phyloP scores from a whole-genome alignment of 92 coral and sea anemone species.

The Phenganax marumi region DNA sequence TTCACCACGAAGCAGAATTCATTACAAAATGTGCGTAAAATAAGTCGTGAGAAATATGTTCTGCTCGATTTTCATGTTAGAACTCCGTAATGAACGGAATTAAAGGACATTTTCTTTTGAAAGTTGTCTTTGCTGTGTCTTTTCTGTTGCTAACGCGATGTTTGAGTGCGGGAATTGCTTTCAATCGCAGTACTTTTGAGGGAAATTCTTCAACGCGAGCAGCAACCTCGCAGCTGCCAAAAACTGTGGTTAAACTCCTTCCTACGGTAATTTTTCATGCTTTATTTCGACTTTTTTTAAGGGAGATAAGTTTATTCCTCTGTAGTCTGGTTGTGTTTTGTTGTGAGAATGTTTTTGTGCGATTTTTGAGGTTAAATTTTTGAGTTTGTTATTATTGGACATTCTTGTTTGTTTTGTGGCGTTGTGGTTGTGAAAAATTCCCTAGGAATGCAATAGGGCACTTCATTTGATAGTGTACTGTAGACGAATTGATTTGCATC shows the following conservation, averaged over 20 bases:
- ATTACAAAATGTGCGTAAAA: background rate
- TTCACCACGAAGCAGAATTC: background rate
- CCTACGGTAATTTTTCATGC: background rate
- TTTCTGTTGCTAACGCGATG: background rate
- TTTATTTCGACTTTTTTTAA: background rate
- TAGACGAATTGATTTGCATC: too few species aligned
- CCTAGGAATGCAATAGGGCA: too few species aligned
- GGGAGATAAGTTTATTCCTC: background rate
- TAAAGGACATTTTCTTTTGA: slow-evolving; percentile 4
- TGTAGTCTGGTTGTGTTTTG: background rate
- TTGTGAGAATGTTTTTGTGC: background rate
- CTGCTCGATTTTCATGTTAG: background rate
- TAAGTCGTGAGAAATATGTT: slow-evolving; percentile 3
- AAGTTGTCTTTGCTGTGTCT: background rate
- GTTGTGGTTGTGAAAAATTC: too few species aligned
- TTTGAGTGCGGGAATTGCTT: slow-evolving; percentile 7
- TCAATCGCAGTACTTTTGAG: background rate
- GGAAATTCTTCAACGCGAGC: background rate
- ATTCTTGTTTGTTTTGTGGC: too few species aligned
- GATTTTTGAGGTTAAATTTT: background rate
- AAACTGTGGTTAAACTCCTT: background rate
- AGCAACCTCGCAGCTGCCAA: background rate
- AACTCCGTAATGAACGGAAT: background rate
- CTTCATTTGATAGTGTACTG: too few species aligned
- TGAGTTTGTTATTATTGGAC: background rate